Base-by-base conservation (phyloP, 2,113 vertebrate genomes). In the Nothobranchius kuhntae region DNA sequence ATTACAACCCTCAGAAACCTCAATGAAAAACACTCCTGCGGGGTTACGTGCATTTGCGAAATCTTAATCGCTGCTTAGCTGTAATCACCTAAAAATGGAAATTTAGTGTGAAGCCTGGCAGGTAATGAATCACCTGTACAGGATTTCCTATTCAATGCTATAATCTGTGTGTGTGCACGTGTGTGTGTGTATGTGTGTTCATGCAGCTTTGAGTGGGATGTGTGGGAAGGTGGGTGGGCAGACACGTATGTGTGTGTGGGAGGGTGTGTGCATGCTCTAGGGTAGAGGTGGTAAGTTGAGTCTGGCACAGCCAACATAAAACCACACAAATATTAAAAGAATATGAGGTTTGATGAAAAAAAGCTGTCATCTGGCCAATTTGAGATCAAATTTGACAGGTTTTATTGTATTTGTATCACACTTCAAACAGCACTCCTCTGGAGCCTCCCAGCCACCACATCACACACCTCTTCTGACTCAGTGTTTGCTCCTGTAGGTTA, bases 11-110 rank as follows among this genome's bases (percentile, higher is more conserved):
- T 66, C 21, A 65, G 79, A 85, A 81, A 68, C 64, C 66, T 89
- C 71, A 91, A 87, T 84, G 77, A 62, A 83, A 82, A 78, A 73
- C 76, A 62, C 74, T 71, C 75, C 65, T 53, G 40, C 44, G 4
- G 65, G 52, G 42, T 59, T 79, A 61, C 9, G 35, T 45, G 53
- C 68, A 44, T 64, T 76, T 79, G 61, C 76, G 75, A 81, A 83
- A 81, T 61, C 76, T 56, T 82, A 71, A 81, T 75, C 40, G 36
- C 56, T 14, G 71, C 63, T 73, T 36, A 13, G 14, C 64, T 70
- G 79, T 74, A 78, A 84, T 87, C 79, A 82, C 68, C 83, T 81
- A 76, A 68, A 86, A 51, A 87, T 80, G 64, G 47, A 80, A 86
- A 78, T 88, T 75, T 77, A 65, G 66, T 11, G 66, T 81, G 72